Base-by-base conservation (phyloP, 35 echinoderm and acorn worm genomes). In the Acanthaster planci region DNA sequence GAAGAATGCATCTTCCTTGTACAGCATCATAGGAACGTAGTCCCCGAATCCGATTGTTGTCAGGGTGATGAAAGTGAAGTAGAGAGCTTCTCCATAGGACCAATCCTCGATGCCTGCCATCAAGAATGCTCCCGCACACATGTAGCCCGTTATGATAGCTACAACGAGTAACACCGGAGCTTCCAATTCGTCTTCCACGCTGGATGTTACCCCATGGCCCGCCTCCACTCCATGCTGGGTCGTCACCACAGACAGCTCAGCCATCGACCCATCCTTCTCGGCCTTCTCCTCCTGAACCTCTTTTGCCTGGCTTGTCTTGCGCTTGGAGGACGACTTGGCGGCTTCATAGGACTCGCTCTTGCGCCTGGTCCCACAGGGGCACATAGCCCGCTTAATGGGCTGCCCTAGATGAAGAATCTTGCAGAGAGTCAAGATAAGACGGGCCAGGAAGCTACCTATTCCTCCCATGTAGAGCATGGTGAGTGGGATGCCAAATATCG, bases 31-130 rank as follows among this genome's bases (percentile, higher is more conserved):
- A 1, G 95, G 95, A 16, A 93, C 79, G 10, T 85, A 67, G 51
- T 97, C 95, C 0, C 95, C 95, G 38, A 97, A 97, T 9, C 95
- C 95, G 17, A 97, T 93, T 1, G 95, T 97, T 0, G 90, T 93
- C 18, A 97, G 77, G 9, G 95, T 97, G 39, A 97, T 97, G 47
- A 93, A 97, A 1, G 85, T 87, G 67, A 97, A 97, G 42, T 97
- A 97, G 47, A 97, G 84, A 23, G 86, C 82, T 39, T 87, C 85
- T 39, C 85, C 84, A 51, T 87, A 97, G 8, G 40, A 64, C 95
- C 95, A 97, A 0, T 84, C 59, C 38, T 97, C 95, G 47, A 82
- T 77, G 23, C 77, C 47, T 4, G 86, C 40, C 26, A 97, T 88
- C 42, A 87, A 40, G 17, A 39, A 59, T 16, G 94, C 94, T 18